These are phyloP conservation scores for Aspiorhynchus laticeps DNA, from an alignment of 2,113 vertebrate genomes.

Conservation along the genomic window DNA sequence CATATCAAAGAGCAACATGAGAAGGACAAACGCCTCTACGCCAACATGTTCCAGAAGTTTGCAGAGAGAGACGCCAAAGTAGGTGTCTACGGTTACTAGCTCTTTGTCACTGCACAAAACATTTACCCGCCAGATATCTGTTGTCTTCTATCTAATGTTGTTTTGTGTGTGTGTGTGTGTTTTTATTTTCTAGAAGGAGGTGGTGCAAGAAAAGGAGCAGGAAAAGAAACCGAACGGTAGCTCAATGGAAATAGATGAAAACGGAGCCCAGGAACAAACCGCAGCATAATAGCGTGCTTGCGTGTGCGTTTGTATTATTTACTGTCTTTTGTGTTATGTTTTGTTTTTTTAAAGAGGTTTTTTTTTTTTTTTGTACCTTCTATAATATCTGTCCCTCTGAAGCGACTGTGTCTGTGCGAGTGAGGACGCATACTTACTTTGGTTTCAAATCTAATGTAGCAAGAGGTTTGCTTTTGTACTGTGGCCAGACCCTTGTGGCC, in stretches of 20 bases:
- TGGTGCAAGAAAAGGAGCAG: conserved; percentile 46
- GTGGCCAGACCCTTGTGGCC: conserved; percentile 64
- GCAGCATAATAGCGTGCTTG: conserved; percentile 62
- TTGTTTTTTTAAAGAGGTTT: neutral
- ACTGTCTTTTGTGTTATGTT: conserved; percentile 49
- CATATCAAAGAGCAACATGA: conserved; percentile 90
- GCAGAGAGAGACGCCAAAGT: conserved; percentile 90
- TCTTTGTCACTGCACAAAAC: neutral
- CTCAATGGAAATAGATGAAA: conserved; percentile 72
- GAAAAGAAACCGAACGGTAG: conserved; percentile 56
- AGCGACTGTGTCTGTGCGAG: conserved; percentile 19
- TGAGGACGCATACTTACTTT: neutral
- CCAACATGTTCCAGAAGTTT: conserved; percentile 98
- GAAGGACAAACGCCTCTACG: conserved; percentile 93
- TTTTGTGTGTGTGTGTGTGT: neutral
- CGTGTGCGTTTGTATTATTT: conserved; percentile 39
- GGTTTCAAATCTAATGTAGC: conserved; percentile 32
- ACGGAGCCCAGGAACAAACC: conserved; percentile 67
- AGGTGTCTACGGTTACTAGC: neutral
- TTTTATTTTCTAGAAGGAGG: conserved; percentile 67
- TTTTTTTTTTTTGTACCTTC: conserved; percentile 35
- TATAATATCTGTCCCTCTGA: conserved; percentile 49
- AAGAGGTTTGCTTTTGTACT: conserved; percentile 37
- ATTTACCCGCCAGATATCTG: neutral
- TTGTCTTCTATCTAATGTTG: neutral